Evolutionary conservation across 1,140 invertebrate species (phyloP).

Genomic region (Pseudomyrmex dendroicus): DNA sequence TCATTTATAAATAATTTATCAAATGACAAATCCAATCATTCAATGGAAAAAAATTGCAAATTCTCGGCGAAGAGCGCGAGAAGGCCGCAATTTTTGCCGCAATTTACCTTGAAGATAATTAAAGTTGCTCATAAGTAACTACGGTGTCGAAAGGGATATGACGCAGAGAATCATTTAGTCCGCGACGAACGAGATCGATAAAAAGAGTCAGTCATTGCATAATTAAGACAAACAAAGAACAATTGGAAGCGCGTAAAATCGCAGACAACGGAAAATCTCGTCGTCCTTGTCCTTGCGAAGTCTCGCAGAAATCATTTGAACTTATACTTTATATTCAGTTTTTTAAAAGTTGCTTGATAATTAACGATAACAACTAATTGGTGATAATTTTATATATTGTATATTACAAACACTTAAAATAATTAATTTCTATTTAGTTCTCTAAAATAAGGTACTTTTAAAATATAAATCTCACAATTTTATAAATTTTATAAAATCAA

Average conservation of each 20-base stretch:
- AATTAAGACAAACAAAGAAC: slow-evolving; percentile 83
- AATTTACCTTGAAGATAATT: slow-evolving; percentile 33
- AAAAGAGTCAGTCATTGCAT: slow-evolving; percentile 49
- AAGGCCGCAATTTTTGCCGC: not conserved
- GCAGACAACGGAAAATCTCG: slow-evolving; percentile 36
- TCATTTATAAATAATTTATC: slow-evolving; percentile 64
- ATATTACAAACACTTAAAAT: no score
- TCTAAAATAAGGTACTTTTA: not conserved
- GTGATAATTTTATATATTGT: no score
- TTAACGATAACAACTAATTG: no score
- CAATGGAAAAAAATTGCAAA: slow-evolving; percentile 9
- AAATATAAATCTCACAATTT: not conserved
- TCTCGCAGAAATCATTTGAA: not conserved
- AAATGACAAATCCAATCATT: not conserved
- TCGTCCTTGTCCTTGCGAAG: slow-evolving; percentile 82
- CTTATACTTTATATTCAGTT: not conserved
- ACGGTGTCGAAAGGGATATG: slow-evolving; percentile 11
- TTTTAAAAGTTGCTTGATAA: no score
- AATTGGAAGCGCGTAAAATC: slow-evolving; percentile 69
- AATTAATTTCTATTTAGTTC: no score
- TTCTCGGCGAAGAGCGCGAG: slow-evolving; percentile 11
- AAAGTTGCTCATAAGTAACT: not conserved
- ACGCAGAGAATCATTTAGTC: slow-evolving; percentile 14
- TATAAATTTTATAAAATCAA: not conserved
- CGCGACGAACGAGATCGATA: slow-evolving; percentile 26